Percentiles rank a stretch among this genome's conserved stretches.
Conservation (phyloP, 2,797 vertebrate species). For the Odontamblyopus lacepedii region DNA sequence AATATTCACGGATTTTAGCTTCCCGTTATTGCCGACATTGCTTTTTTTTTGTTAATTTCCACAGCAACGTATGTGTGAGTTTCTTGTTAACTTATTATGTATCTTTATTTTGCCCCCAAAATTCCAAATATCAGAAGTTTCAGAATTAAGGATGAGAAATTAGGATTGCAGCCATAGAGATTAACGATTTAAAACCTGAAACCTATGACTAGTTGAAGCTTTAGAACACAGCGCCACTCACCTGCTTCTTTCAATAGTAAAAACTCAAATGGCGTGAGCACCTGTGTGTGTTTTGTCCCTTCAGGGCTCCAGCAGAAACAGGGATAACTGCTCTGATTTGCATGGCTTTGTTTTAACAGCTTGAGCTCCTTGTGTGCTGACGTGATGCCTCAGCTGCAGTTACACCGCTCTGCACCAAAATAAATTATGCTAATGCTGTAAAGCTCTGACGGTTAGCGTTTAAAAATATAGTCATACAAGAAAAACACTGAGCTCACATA, state of each 20-base stretch:
- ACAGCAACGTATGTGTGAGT: too few species aligned
- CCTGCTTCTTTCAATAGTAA: background rate
- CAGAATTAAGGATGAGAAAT: too few species aligned
- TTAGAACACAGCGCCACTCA: background rate
- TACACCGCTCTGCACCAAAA: background rate
- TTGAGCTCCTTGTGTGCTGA: constrained; percentile 1
- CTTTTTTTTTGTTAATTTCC: too few species aligned
- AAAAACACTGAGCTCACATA: constrained; percentile 1
- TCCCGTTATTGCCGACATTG: background rate
- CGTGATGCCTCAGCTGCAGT: background rate
- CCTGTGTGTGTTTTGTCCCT: constrained; percentile 6
- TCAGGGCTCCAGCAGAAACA: background rate
- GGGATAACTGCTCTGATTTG: background rate
- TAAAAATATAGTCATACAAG: background rate
- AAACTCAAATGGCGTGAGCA: background rate
- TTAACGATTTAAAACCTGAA: too few species aligned
- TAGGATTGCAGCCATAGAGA: too few species aligned
- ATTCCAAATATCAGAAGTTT: background rate
- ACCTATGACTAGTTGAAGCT: background rate
- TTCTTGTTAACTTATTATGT: background rate
- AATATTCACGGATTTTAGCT: background rate
- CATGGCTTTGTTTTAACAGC: constrained; percentile 3
- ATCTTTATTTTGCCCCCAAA: background rate
- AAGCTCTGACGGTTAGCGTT: background rate
- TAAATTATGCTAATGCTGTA: constrained; percentile 7